Evolutionary conservation across 2,888 invertebrate species (phyloP).

Genomic region (Celastrina argiolus): DNA sequence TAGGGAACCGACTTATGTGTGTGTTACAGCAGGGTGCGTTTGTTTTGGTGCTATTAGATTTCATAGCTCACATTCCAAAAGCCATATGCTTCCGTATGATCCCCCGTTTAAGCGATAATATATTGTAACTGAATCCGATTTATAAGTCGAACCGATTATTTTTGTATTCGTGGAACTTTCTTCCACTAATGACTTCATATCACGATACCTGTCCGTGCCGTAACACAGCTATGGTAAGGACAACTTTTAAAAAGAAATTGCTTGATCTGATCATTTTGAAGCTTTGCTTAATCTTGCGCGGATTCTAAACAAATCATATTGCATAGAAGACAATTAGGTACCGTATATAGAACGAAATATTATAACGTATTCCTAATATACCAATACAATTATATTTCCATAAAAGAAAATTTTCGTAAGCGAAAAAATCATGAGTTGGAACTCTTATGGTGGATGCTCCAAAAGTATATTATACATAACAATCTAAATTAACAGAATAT

Average conservation of each 20-base stretch:
- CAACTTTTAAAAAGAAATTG: neutral
- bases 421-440: neutral
- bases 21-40: neutral
- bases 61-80: neutral
- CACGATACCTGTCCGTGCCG: neutral
- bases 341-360: too few species aligned
- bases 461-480: too few species aligned
- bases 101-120: neutral
- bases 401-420: too few species aligned
- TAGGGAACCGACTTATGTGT: neutral
- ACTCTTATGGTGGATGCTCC: too few species aligned
- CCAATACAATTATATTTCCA: too few species aligned
- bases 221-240: neutral
- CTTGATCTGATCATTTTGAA: neutral
- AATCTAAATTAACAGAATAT: constrained; percentile 4
- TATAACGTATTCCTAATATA: too few species aligned
- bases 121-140: neutral
- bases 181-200: neutral
- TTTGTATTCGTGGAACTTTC: neutral
- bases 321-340: too few species aligned
- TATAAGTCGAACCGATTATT: neutral
- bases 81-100: neutral
- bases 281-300: too few species aligned
- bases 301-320: too few species aligned
- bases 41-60: neutral